Conservation (phyloP, 2,113 vertebrate species). For the Saccopteryx leptura region DNA sequence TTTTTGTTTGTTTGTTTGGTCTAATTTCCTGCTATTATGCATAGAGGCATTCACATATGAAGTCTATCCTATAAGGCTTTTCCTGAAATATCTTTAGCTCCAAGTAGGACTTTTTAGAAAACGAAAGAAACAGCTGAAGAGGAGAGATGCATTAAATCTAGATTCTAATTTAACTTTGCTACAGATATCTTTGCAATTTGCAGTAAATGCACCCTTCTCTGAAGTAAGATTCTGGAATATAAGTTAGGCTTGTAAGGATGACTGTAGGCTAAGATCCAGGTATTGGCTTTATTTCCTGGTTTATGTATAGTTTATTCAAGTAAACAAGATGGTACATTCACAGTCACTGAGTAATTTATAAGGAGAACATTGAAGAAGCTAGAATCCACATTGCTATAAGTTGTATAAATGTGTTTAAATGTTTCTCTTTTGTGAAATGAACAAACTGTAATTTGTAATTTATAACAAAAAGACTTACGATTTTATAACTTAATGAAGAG, state of each 20-base stretch:
- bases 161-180: constrained; percentile 44
- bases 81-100: background rate
- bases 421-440: constrained; percentile 53
- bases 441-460: constrained; percentile 44
- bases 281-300: constrained; percentile 28
- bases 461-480: constrained; percentile 49
- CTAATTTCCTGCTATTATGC: background rate
- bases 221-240: background rate
- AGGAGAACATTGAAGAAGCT: background rate
- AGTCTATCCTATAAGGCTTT: background rate
- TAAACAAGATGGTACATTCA: constrained; percentile 19
- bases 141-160: constrained; percentile 52
- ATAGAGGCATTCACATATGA: background rate
- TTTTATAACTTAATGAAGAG: constrained; percentile 54
- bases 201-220: background rate
- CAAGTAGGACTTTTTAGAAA: constrained; percentile 45
- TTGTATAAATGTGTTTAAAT: constrained; percentile 57
- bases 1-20: background rate
- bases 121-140: constrained; percentile 49
- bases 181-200: constrained; percentile 32
- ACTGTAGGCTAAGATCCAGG: background rate
- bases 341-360: constrained; percentile 36
- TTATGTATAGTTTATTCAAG: constrained; percentile 52
- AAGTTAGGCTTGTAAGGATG: background rate
- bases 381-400: constrained; percentile 13